Base-by-base conservation (phyloP, 2,797 vertebrate species). In the Hypotaenidia okinawae region DNA sequence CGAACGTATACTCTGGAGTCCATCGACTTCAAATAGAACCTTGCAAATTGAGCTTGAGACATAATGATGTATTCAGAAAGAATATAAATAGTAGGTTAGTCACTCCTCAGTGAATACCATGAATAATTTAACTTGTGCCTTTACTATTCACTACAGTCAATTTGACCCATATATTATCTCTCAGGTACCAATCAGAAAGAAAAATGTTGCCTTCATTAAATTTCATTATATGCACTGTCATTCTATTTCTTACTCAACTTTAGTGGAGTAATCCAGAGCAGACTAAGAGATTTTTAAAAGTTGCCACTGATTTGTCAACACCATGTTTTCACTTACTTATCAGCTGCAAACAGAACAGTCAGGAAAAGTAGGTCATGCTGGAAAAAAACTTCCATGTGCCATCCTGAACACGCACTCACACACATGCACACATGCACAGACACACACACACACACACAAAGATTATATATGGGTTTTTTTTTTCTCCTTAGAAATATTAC, bases 21-120 rank as follows among this genome's bases (percentile, higher is more conserved):
- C 89, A 79, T 47, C 84, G 83, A 86, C 85, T 95, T 96, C 95
- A 96, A 86, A 96, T 94, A 94, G 66, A 91, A 76, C 61, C 51
- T 90, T 93, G 66, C n/a, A 86, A 95, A 96, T 96, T 94, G 84
- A 93, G 39, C 63, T 54, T 37, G 43, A 96, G 82, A 91, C 52
- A 74, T 96, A 94, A 96, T 94, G 89, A 96, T 94, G 55, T 95
- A 49, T 91, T 95, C 83, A 94, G 77, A 93, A 93, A 93, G 87
- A 96, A 91, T 96, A 97, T 88, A 96, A 96, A 96, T 95, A 96
- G 92, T 88, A 95, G 76, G 82, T 94, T 96, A 97, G 95, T 95
- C 94, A 93, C 70, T 96, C 95, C 95, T 97, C 95, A 76, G 94
- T 96, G 96, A 94, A 95, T 97, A 96, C 70, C 0, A 3, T 79